These are phyloP conservation scores for Gonioctena quinquepunctata DNA, from an alignment of 1,140 invertebrate species.

Conservation along the genomic window DNA sequence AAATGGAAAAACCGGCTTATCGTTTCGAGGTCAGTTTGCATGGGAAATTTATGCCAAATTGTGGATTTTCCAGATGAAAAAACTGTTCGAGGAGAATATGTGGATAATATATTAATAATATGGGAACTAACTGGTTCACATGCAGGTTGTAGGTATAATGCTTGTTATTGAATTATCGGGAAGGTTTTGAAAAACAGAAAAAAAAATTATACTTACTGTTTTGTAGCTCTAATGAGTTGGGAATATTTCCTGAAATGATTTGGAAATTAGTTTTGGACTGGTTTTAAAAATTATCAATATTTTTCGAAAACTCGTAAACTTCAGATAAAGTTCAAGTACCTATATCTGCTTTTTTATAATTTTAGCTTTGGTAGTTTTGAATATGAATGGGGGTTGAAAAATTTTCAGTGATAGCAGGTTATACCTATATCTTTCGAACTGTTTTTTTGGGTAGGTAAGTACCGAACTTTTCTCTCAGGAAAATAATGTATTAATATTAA, in stretches of 20 bases:
- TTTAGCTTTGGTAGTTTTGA: too few species aligned
- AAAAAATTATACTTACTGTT: background rate
- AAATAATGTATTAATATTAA: too few species aligned
- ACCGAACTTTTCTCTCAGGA: too few species aligned
- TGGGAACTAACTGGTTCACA: background rate
- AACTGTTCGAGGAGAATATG: background rate
- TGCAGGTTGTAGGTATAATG: background rate
- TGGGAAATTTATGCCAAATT: background rate
- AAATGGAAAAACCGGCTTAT: constrained; percentile 26
- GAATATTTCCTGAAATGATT: background rate
- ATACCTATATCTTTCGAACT: too few species aligned
- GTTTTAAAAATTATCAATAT: too few species aligned
- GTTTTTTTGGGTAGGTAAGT: too few species aligned
- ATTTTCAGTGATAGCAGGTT: too few species aligned
- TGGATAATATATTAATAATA: background rate
- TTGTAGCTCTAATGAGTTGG: background rate
- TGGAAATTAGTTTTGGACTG: too few species aligned
- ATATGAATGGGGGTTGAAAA: too few species aligned
- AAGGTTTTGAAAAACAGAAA: background rate
- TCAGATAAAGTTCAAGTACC: too few species aligned
- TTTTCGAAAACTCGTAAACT: too few species aligned
- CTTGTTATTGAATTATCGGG: background rate
- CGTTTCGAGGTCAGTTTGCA: background rate
- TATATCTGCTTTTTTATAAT: too few species aligned
- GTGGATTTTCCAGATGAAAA: background rate